Base-by-base conservation (phyloP, 2,888 invertebrate genomes). In the Netelia melanura region DNA sequence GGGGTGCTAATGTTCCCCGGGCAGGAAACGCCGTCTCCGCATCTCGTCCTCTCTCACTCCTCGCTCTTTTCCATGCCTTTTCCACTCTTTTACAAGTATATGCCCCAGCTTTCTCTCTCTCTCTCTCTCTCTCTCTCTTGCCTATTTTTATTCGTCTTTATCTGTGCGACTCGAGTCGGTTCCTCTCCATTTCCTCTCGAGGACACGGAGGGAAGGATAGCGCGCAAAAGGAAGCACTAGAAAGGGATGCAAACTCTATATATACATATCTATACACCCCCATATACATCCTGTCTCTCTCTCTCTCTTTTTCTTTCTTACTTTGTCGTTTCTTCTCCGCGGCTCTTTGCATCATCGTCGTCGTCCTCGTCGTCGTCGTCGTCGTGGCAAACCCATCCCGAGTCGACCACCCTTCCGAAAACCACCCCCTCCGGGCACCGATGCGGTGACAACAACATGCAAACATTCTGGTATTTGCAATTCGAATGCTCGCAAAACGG, bases 381-480 rank as follows among this genome's bases (percentile, higher is more conserved):
- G 80, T 80, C 84, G 65, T 68, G 72, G 79, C 62, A 83, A 81
- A 83, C 75, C 88, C 85, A 85, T 87, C 88, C 70, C 80, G 67
- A 43, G 54, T 54, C 56, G 64, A 54, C 85, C 80, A 70, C 61
- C 82, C 84, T 17, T 75, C 71, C 56, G 48, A 75, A 54, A 71
- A 71, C 86, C 87, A 87, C 88, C 91, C 90, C 89, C 88, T 87
- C 87, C 90, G 89, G 90, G 88, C 89, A 90, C 90, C 91, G 90
- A 92, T 90, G 92, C 93, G 92, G 91, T 91, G 93, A 92, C 93
- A 92, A 93, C 93, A 93, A 92, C 93, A 93, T 93, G 93, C 93
- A 93, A 93, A 93, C 93, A 93, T 93, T 93, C 92, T 91, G 93
- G 90, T 93, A 93, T 93, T 93, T 93, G 93, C 93, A 93, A 93